These are phyloP conservation scores for Toxostoma redivivum DNA, from an alignment of 2,113 vertebrate species.

Conservation along the genomic window DNA sequence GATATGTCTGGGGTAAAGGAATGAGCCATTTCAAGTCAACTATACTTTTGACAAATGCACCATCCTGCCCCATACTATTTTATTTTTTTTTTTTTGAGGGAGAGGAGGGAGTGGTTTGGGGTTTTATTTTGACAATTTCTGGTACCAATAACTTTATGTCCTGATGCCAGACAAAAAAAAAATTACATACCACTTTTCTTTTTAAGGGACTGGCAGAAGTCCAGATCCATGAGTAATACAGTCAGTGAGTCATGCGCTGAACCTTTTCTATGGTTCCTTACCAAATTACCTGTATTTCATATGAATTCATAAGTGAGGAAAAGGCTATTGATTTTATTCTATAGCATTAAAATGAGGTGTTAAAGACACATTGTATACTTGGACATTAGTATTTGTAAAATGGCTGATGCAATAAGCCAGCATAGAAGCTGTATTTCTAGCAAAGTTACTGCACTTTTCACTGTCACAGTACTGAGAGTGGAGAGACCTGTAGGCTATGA, in stretches of 20 bases:
- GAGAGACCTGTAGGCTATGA: background rate
- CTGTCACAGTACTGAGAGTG: background rate
- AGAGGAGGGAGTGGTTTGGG: background rate
- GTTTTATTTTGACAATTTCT: background rate
- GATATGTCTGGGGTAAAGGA: background rate
- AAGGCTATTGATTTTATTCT: background rate
- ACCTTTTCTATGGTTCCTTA: background rate
- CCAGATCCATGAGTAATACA: background rate
- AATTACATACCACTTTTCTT: background rate
- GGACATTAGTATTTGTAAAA: background rate
- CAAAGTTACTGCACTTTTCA: background rate
- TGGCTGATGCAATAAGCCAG: background rate
- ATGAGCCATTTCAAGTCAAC: background rate
- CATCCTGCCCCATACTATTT: background rate
- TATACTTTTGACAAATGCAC: background rate
- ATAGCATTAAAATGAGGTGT: background rate
- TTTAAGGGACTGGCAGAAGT: background rate
- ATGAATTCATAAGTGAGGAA: background rate
- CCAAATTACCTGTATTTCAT: background rate
- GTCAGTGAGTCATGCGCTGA: background rate
- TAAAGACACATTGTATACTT: background rate
- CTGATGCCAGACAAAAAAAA: background rate
- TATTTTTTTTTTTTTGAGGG: background rate
- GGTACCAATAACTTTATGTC: background rate
- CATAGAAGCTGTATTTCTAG: background rate